A percentile compares a stretch with the other conserved stretches of the same genome.
Evolutionary conservation across 2,113 vertebrate species (phyloP).

Genomic region (Brevimyrus niger): DNA sequence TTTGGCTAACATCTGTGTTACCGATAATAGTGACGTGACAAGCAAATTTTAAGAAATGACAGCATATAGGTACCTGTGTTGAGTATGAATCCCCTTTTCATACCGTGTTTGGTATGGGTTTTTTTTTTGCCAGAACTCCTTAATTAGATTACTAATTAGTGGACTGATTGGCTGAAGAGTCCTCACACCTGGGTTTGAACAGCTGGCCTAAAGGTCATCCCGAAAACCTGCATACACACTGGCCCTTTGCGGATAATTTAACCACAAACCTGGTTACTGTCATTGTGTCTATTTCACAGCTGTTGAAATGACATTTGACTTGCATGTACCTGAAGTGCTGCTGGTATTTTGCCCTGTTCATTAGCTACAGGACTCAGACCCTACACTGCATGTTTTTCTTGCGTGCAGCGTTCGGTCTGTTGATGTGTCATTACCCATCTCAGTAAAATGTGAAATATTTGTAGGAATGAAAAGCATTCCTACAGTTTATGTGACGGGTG

Average conservation of each 20-base stretch:
- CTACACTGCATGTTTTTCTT: neutral
- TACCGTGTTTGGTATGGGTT: neutral
- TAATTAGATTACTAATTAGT: neutral
- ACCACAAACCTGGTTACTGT: slow-evolving; percentile 32
- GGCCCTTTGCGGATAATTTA: slow-evolving; percentile 11
- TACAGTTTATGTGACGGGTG: neutral
- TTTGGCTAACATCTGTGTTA: neutral
- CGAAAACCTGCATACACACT: neutral
- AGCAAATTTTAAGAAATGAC: neutral
- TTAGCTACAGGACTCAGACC: neutral
- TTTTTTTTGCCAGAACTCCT: neutral
- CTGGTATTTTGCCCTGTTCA: neutral
- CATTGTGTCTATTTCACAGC: slow-evolving; percentile 28
- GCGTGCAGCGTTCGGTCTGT: neutral
- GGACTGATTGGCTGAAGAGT: neutral
- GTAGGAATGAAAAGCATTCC: neutral
- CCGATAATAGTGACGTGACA: neutral
- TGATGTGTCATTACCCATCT: neutral
- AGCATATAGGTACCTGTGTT: neutral
- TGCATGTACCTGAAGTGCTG: neutral
- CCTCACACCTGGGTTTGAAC: too few relatives aligned
- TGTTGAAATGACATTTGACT: slow-evolving; percentile 21
- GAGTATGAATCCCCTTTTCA: neutral
- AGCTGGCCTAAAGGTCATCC: neutral
- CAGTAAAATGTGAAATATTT: neutral